Evolutionary conservation across 1,140 invertebrate genomes (phyloP).

Genomic region (Drosophila varians): DNA sequence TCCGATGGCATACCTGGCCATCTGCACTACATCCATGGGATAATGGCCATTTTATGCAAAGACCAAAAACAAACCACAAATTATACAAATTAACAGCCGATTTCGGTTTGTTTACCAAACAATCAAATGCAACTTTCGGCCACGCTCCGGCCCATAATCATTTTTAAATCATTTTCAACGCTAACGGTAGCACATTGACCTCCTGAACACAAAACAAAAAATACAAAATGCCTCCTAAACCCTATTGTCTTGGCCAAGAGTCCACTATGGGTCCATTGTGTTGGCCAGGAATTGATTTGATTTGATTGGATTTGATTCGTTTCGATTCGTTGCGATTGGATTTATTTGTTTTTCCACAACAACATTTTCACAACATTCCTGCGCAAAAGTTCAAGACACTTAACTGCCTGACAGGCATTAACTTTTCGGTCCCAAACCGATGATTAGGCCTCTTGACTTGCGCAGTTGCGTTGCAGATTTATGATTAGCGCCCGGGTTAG

Average conservation of each 20-base stretch:
- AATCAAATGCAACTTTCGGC: conserved; percentile 64
- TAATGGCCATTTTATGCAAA: conserved; percentile 67
- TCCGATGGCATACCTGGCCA: conserved; percentile 17
- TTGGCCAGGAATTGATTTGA: conserved; percentile 27
- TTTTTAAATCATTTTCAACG: conserved; percentile 49
- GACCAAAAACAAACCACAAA: conserved; percentile 32
- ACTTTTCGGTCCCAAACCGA: conserved; percentile 61
- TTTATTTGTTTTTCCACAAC: conserved; percentile 76
- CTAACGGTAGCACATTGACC: conserved; percentile 77
- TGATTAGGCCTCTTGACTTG: conserved; percentile 58
- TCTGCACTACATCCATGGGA: conserved; percentile 8
- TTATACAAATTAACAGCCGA: conserved; percentile 67
- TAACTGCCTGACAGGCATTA: conserved; percentile 77
- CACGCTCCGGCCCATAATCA: conserved; percentile 17
- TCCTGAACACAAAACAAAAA: conserved; percentile 39
- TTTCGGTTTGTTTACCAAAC: conserved; percentile 55
- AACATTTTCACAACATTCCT: conserved; percentile 69
- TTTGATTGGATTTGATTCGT: conserved; percentile 20
- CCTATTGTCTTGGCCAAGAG: conserved; percentile 40
- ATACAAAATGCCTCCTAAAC: neutral
- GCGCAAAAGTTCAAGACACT: conserved; percentile 77
- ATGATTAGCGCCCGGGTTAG: conserved; percentile 69
- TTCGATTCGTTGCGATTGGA: conserved; percentile 33
- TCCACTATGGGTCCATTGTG: conserved; percentile 31
- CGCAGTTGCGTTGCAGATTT: conserved; percentile 73